Evolutionary conservation across 2,888 invertebrate genomes (phyloP), one percentile per base, ranked within the genome.

Genomic region (Baronia brevicornis): DNA sequence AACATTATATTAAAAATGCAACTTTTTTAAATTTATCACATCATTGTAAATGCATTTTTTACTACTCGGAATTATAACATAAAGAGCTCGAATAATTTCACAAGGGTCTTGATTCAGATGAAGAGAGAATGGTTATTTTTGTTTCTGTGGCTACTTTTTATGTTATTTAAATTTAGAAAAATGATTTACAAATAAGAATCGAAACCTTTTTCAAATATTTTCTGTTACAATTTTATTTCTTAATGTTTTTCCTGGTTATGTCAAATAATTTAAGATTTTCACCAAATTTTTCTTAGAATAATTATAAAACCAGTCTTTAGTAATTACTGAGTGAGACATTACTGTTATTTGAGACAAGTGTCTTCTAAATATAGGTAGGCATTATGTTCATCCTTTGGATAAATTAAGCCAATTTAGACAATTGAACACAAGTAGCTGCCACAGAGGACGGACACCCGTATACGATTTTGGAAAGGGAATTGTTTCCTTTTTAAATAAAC

Each of bases 361-460:
- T 36, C 32, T 30, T 36, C 33, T 43, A 44, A 46, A 33, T 47
- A 46, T 48, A 39, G 22, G 29, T 15, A 13, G 30, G 32, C 29
- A 36, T 54, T 53, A 46, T 58, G 58, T 54, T 45, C 53, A 46
- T 55, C 52, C 60, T 61, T 70, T 37, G 43, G 40, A 44, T 51
- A 70, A 78, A 72, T 78, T 51, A 60, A 67, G 48, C 54, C 71
- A 79, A 79, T 80, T 80, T 57, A 72, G 61, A 53, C 75, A 82
- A 79, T 82, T 80, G 75, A 70, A 51, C 47, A 46, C 48, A 43
- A 39, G 34, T 23, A 22, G 31, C 25, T 27, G 37, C 23, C 32
- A 28, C 29, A 21, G 33, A 21, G 28, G 23, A 29, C 32, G 26
- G 14, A 28, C 36, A 32, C 21, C 18, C 19, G 31, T 23, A 28